Conservation (phyloP, 2,888 invertebrate species). For the Xestoiulus laeticollis region DNA sequence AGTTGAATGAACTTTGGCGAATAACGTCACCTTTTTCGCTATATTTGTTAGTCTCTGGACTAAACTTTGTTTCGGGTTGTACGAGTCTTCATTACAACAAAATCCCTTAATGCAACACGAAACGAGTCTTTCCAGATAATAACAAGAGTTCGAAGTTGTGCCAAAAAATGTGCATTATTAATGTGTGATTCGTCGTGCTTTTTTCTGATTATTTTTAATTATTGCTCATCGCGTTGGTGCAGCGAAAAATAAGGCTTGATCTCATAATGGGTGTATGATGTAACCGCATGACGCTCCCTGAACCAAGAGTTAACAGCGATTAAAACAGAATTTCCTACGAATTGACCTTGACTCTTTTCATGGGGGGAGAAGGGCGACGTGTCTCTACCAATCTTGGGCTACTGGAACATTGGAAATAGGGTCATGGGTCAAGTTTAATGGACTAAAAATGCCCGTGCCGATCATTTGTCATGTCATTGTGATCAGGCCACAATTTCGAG, state of each 20-base stretch:
- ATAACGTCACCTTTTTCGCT: neutral
- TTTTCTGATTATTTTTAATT: neutral
- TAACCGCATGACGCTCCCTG: neutral
- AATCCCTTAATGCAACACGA: neutral
- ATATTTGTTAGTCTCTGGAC: too few relatives aligned
- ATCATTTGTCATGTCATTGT: too few relatives aligned
- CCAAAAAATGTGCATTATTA: constrained; percentile 1
- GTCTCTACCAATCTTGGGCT: neutral
- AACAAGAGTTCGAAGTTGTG: neutral
- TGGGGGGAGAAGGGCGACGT: neutral
- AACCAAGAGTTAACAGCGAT: neutral
- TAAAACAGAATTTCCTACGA: neutral
- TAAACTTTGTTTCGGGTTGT: neutral
- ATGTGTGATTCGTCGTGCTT: neutral
- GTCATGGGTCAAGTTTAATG: neutral
- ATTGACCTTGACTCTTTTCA: neutral
- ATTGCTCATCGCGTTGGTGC: neutral
- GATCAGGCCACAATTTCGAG: too few relatives aligned
- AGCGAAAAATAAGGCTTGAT: neutral
- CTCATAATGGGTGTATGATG: neutral
- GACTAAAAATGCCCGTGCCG: neutral
- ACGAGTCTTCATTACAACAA: neutral
- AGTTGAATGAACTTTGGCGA: neutral
- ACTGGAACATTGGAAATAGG: neutral
- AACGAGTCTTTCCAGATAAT: neutral